phyloP scores from a whole-genome alignment of 2,797 vertebrate species.

The Rhinophrynus dorsalis region DNA sequence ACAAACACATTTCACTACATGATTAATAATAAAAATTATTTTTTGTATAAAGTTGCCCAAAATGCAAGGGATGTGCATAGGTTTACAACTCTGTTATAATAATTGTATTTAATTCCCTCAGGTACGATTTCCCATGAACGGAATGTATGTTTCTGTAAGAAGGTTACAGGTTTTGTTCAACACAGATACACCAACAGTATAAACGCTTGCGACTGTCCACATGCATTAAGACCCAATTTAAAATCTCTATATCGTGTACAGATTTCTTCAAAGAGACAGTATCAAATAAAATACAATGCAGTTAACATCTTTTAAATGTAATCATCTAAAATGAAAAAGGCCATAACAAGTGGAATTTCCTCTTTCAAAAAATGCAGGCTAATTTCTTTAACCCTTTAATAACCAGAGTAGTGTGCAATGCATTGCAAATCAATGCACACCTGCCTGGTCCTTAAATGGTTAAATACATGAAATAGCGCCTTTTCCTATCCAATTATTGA shows the following conservation, averaged over 20 bases:
- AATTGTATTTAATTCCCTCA: constrained; percentile 76
- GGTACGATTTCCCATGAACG: constrained; percentile 82
- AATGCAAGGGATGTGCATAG: constrained; percentile 97
- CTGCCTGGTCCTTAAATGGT: no score
- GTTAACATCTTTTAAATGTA: constrained; percentile 69
- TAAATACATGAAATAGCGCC: constrained; percentile 81
- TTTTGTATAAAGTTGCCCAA: constrained; percentile 90
- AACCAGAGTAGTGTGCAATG: no score
- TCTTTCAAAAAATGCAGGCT: constrained; percentile 67
- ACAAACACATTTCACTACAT: constrained; percentile 96
- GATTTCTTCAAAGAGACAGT: constrained; percentile 96
- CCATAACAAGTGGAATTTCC: constrained; percentile 70
- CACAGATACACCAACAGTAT: constrained; percentile 89
- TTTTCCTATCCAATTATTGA: constrained; percentile 72
- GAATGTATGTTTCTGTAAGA: constrained; percentile 84
- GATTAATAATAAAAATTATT: constrained; percentile 90
- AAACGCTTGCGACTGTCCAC: constrained; percentile 94
- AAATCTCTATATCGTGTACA: constrained; percentile 89
- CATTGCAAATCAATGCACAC: no score
- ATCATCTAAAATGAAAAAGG: constrained; percentile 66
- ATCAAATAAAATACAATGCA: constrained; percentile 79
- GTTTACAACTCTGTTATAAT: constrained; percentile 78
- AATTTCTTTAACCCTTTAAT: no score
- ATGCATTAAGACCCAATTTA: constrained; percentile 96
- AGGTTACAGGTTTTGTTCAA: constrained; percentile 82